A percentile compares a stretch with the other conserved stretches of the same genome.
phyloP scores from a whole-genome alignment of 2,113 vertebrate species.

The Eulacestoma nigropectus region DNA sequence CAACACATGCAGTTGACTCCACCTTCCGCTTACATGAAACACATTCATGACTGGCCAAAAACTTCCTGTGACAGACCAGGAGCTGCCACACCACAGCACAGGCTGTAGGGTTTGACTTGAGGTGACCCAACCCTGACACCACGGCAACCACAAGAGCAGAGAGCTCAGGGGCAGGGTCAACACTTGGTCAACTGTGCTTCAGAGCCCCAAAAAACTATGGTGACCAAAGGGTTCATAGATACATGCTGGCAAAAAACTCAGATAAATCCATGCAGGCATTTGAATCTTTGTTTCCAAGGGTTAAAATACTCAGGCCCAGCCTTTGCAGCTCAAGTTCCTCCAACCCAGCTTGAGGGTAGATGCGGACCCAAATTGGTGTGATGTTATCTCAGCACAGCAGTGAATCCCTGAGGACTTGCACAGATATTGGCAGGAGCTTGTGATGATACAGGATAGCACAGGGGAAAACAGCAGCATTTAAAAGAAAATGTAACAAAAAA shows the following conservation, averaged over 20 bases:
- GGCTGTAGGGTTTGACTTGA: not conserved
- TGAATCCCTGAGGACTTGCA: not conserved
- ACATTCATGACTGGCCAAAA: not conserved
- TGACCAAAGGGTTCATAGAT: not conserved
- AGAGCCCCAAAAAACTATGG: not conserved
- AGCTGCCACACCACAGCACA: not conserved
- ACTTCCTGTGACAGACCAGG: not conserved
- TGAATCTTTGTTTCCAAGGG: not conserved
- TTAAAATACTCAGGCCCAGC: not conserved
- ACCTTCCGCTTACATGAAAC: not conserved
- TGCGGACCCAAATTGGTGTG: not conserved
- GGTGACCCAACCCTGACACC: not conserved
- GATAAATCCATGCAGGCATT: not conserved
- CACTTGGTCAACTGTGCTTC: not conserved
- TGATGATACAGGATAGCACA: not conserved
- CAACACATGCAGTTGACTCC: fast-evolving
- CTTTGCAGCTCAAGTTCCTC: not conserved
- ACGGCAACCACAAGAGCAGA: not conserved
- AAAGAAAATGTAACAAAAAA: not conserved
- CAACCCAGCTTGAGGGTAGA: not conserved
- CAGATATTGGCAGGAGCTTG: not conserved
- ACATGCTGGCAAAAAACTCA: not conserved
- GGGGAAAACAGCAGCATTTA: not conserved
- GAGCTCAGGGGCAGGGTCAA: not conserved
- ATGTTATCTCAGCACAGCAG: not conserved